Conservation (phyloP, 2,797 vertebrate species). For the Poecile montanus region DNA sequence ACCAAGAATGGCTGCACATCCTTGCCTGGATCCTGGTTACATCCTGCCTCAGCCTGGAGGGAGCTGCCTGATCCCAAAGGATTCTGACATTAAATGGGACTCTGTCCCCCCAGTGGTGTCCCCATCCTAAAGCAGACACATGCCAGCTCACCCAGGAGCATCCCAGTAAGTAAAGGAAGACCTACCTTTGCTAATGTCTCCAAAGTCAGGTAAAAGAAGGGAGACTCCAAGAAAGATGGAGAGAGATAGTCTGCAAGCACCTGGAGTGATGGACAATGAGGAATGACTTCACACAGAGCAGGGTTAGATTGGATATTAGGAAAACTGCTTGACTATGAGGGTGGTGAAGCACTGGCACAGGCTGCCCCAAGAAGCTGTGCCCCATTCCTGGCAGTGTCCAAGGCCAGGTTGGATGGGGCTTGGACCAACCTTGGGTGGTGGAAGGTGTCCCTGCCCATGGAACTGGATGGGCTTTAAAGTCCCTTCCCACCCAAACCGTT, state of each 20-base stretch:
- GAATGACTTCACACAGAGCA: not conserved
- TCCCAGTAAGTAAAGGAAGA: not conserved
- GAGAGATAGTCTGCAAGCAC: not conserved
- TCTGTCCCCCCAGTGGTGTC: not conserved
- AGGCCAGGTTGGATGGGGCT: accelerated
- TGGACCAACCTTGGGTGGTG: accelerated
- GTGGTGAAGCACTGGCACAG: accelerated
- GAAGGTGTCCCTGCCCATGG: not conserved
- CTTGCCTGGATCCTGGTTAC: not conserved
- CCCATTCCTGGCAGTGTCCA: not conserved
- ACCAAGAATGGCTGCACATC: not conserved
- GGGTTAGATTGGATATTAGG: not conserved
- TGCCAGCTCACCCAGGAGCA: accelerated
- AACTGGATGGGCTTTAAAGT: not conserved
- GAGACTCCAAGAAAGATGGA: not conserved
- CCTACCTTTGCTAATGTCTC: not conserved
- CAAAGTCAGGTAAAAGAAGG: not conserved
- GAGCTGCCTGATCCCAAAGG: not conserved
- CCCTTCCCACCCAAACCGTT: not conserved
- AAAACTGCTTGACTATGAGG: not conserved
- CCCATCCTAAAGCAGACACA: not conserved
- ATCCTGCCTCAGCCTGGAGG: not conserved
- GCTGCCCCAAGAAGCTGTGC: not conserved
- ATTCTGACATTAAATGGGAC: not conserved
- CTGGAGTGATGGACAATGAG: not conserved